Conservation (phyloP, 2,113 vertebrate species). For the Steatornis caripensis region DNA sequence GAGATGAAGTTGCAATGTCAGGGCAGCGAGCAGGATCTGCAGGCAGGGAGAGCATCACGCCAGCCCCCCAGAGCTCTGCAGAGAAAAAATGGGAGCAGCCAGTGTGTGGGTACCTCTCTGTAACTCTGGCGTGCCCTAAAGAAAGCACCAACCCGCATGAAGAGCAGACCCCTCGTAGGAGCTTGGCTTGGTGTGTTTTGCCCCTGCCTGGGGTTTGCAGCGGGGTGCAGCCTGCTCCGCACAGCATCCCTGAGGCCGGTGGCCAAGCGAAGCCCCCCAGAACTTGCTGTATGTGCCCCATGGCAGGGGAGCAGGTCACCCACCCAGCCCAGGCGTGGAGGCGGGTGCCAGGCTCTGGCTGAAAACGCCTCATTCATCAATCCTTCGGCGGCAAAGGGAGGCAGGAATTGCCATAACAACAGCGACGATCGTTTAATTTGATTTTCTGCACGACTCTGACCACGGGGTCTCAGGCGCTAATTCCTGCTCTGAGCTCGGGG, state of each 20-base stretch:
- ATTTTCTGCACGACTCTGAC: constrained; percentile 48
- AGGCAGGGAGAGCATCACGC: not conserved
- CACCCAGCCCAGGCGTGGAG: not conserved
- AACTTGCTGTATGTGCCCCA: not conserved
- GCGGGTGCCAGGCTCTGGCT: not conserved
- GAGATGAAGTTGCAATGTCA: not conserved
- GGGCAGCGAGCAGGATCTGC: not conserved
- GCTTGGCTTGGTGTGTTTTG: not conserved
- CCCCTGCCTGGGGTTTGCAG: not conserved
- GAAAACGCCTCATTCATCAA: not conserved
- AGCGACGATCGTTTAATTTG: constrained; percentile 23
- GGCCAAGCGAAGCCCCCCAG: rapidly evolving
- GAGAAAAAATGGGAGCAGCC: not conserved
- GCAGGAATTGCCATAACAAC: constrained; percentile 61
- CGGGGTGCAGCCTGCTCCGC: not conserved
- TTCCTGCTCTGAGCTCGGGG: not conserved
- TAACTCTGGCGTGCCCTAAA: not conserved
- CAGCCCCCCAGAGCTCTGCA: not conserved
- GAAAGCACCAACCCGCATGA: not conserved
- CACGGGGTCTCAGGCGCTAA: not conserved
- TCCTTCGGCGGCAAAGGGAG: not conserved
- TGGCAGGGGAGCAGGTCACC: not conserved
- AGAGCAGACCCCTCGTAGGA: not conserved
- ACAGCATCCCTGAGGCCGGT: rapidly evolving
- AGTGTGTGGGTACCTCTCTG: not conserved